A percentile compares a stretch with the other conserved stretches of the same genome.
These are phyloP conservation scores for Platynereis dumerilii DNA, from an alignment of 2,888 invertebrate genomes.

Conservation along the genomic window DNA sequence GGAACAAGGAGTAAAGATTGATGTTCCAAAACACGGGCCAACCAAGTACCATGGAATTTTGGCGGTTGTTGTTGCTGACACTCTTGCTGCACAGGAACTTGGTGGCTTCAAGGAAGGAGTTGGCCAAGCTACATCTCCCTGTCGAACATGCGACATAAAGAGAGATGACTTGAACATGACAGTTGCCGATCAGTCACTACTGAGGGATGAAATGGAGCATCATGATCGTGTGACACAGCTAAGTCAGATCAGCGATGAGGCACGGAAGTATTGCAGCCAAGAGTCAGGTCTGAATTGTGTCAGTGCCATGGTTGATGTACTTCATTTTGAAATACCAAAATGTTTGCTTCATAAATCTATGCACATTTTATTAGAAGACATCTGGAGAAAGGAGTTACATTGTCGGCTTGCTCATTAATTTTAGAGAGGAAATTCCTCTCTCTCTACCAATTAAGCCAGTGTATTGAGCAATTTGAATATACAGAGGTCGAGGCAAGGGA, in stretches of 20 bases:
- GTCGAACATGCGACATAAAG: slow-evolving; percentile 22
- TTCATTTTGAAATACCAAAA: slow-evolving; percentile 13
- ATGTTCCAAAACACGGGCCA: background rate
- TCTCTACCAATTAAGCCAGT: no score
- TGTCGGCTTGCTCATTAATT: no score
- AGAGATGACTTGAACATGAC: background rate
- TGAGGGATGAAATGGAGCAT: slow-evolving; percentile 18
- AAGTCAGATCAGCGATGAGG: background rate
- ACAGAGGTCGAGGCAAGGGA: no score
- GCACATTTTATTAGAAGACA: slow-evolving; percentile 28
- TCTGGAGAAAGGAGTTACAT: no score
- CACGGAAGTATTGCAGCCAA: slow-evolving; percentile 27
- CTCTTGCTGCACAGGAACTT: slow-evolving; percentile 24
- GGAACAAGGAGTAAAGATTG: background rate
- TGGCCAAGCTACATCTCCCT: slow-evolving; percentile 20
- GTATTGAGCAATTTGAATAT: no score
- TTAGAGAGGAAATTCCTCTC: no score
- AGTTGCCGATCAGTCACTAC: slow-evolving; percentile 5
- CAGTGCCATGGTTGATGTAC: slow-evolving; percentile 17
- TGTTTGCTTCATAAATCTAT: slow-evolving; percentile 25
- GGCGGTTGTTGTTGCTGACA: slow-evolving; percentile 26
- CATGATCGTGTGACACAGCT: slow-evolving; percentile 14
- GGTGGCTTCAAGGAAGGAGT: slow-evolving; percentile 31
- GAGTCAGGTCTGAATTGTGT: slow-evolving; percentile 27
- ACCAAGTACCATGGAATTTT: slow-evolving; percentile 22